Evolutionary conservation across 2,797 vertebrate species (phyloP), one percentile per base, ranked within the genome.

Genomic region (Salmo trutta): DNA sequence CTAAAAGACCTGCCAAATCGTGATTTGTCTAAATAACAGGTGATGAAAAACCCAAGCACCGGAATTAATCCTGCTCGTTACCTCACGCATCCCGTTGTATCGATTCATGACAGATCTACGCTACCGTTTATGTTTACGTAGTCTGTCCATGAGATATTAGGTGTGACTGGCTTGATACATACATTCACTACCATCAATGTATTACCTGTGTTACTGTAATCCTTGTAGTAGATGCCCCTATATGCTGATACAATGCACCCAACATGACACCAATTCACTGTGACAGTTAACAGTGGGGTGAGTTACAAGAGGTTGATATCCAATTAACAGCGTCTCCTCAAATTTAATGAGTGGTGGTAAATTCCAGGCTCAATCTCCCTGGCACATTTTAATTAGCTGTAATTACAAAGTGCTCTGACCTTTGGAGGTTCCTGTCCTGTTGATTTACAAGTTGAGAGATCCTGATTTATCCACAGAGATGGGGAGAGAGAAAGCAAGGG

Each of bases 271-370:
- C 27, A 17, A 5, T 67, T 67, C 65, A 31, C 29, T 16, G 14
- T 33, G 27, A 29, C 27, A 29, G 64, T 66, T 15, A 66, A 66
- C 8, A 5, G 65, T 12, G 65, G 65, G 65, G 65, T 29, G 65
- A 29, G 15, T 68, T 68, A 66, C 24, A 27, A 29, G n/a, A 16
- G 66, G 80, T 75, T 73, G 74, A 82, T 79, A 89, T 88, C 76
- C 84, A 93, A 90, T 94, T 93, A 93, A 88, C 81, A 87, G 67
- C 73, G 71, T 21, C 75, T 91, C 91, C 91, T 75, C 79, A 88
- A 79, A 73, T 89, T 92, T 93, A 92, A 94, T 86, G 76, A 90
- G 79, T 36, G 88, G 78, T 85, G 82, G 88, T 92, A 91, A 92
- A 92, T 95, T 92, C 91, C 85, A 85, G 59, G 89, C 86, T 85